Conservation (phyloP, 1,140 invertebrate genomes). For the Macrocentrus cingulum region DNA sequence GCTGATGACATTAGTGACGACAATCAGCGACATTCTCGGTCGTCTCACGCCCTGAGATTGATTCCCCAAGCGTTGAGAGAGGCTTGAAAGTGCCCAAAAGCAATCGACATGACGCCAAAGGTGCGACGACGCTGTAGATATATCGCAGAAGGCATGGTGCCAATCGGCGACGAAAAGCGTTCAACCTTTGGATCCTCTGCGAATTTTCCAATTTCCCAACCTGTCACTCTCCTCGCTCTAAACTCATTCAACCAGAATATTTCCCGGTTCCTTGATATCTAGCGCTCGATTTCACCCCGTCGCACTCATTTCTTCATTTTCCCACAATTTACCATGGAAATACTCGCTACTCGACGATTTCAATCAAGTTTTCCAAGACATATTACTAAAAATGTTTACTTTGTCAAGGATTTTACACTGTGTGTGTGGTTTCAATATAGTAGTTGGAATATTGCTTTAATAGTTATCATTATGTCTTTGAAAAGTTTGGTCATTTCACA, state of each 20-base stretch:
- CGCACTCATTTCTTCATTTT: conserved; percentile 1
- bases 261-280: conserved; percentile 31
- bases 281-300: conserved; percentile 13
- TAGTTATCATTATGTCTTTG: too few relatives aligned
- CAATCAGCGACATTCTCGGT: neutral
- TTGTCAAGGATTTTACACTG: too few relatives aligned
- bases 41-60: neutral
- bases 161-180: neutral
- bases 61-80: neutral
- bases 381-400: too few relatives aligned
- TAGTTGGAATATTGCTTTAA: too few relatives aligned
- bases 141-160: neutral
- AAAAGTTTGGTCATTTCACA: too few relatives aligned
- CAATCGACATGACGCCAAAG: neutral
- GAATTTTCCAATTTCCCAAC: conserved; percentile 47
- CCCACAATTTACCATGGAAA: neutral
- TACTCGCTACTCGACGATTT: neutral
- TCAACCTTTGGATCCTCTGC: conserved; percentile 26
- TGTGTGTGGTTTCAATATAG: too few relatives aligned
- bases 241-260: conserved; percentile 37
- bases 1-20: conserved; percentile 18
- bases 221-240: conserved; percentile 35
- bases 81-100: neutral
- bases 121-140: neutral
- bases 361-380: too few relatives aligned